These are phyloP conservation scores for Palaemon carinicauda DNA, from an alignment of 1,140 invertebrate genomes.

Conservation along the genomic window DNA sequence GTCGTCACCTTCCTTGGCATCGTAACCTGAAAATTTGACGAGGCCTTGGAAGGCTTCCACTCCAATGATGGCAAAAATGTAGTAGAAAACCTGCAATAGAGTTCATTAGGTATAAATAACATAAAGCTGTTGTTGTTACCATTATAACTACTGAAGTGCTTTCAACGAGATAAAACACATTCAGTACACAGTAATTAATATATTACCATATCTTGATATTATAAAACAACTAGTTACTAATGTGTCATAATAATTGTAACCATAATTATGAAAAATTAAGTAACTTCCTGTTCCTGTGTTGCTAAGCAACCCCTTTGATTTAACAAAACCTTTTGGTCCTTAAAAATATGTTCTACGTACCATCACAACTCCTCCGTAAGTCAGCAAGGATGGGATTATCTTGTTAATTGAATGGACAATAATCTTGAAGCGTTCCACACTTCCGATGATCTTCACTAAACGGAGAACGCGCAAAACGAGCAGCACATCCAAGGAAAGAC, in stretches of 20 bases:
- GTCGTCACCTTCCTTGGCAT: conserved; percentile 55
- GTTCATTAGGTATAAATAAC: neutral
- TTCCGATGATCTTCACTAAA: conserved; percentile 68
- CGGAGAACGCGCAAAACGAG: conserved; percentile 67
- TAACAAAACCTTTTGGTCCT: neutral
- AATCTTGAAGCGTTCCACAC: conserved; percentile 67
- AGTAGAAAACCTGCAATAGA: conserved; percentile 66
- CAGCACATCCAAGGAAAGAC: conserved; percentile 65
- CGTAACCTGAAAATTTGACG: conserved; percentile 63
- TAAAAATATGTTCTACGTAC: conserved; percentile 61
- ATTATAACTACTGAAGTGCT: too few species aligned
- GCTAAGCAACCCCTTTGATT: neutral
- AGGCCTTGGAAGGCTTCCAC: conserved; percentile 68
- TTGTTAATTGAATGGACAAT: conserved; percentile 68
- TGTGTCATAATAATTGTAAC: too few species aligned
- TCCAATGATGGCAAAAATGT: conserved; percentile 69
- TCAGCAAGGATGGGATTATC: conserved; percentile 68
- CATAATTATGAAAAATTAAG: too few species aligned
- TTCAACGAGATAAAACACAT: too few species aligned
- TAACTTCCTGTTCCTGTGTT: neutral
- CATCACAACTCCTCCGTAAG: conserved; percentile 69
- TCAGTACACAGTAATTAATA: too few species aligned
- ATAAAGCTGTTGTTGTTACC: too few species aligned
- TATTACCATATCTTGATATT: too few species aligned
- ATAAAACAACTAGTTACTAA: too few species aligned